These are phyloP conservation scores for Invenusta paracnida DNA, from an alignment of 2,888 invertebrate genomes.

Conservation along the genomic window DNA sequence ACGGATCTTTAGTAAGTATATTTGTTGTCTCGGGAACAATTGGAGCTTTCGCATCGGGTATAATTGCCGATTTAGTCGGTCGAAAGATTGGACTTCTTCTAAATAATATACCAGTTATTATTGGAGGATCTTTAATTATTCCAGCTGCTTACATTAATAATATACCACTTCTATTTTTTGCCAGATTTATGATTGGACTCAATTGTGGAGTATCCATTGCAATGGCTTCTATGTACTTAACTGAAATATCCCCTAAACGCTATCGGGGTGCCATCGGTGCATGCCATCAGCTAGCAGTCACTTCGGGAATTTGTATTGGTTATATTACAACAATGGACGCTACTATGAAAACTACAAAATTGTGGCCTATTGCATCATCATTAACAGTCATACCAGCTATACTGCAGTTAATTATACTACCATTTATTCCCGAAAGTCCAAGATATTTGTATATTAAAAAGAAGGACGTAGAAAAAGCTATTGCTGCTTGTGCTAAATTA, in stretches of 20 bases:
- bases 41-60: constrained; percentile 91
- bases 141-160: constrained; percentile 61
- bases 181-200: constrained; percentile 92
- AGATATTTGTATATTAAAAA: constrained; percentile 88
- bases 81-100: constrained; percentile 73
- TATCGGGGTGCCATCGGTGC: constrained; percentile 74
- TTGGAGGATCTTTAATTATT: constrained; percentile 17
- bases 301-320: constrained; percentile 85
- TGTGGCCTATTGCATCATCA: constrained; percentile 86
- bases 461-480: constrained; percentile 74
- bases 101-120: constrained; percentile 75
- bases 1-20: not conserved
- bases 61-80: constrained; percentile 92
- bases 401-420: constrained; percentile 80
- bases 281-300: constrained; percentile 93
- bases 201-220: constrained; percentile 90
- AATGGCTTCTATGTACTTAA: constrained; percentile 78
- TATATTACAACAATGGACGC: constrained; percentile 83
- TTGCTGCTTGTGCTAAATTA: not conserved
- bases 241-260: constrained; percentile 79
- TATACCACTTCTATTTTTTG: constrained; percentile 90
- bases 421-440: constrained; percentile 91
- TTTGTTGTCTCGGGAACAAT: constrained; percentile 98
- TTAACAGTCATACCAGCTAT: constrained; percentile 85
- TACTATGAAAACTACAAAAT: constrained; percentile 84